Conservation (phyloP, 2,113 vertebrate species). For the Pogonocichla stellata region DNA sequence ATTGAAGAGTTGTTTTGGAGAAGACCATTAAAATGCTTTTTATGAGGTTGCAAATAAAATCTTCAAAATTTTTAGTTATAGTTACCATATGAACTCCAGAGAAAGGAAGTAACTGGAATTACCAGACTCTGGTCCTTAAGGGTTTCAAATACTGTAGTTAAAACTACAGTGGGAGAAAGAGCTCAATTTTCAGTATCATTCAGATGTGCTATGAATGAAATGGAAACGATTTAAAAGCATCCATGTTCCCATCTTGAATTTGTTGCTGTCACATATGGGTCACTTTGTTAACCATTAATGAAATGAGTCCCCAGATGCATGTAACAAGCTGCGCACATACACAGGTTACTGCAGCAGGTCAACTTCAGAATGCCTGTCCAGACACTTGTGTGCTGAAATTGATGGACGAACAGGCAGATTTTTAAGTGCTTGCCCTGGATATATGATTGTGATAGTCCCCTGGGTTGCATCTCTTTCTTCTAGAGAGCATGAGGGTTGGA, state of each 20-base stretch:
- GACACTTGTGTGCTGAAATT: neutral
- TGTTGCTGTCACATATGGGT: neutral
- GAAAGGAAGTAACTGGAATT: slow-evolving; percentile 1
- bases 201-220: neutral
- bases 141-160: neutral
- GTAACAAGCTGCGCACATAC: neutral
- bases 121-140: neutral
- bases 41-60: neutral
- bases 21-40: neutral
- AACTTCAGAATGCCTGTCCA: neutral
- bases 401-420: neutral
- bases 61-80: neutral
- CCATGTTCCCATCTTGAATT: neutral
- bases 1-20: neutral
- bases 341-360: neutral
- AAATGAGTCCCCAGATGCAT: neutral
- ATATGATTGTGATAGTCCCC: neutral
- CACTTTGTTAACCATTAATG: neutral
- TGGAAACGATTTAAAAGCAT: neutral
- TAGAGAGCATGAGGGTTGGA: neutral
- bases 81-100: neutral
- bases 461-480: neutral
- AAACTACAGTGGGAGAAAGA: neutral
- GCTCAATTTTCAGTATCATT: neutral
- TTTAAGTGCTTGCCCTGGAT: neutral